Evolutionary conservation across 2,888 invertebrate genomes (phyloP).

Genomic region (Yponomeuta sedellus): DNA sequence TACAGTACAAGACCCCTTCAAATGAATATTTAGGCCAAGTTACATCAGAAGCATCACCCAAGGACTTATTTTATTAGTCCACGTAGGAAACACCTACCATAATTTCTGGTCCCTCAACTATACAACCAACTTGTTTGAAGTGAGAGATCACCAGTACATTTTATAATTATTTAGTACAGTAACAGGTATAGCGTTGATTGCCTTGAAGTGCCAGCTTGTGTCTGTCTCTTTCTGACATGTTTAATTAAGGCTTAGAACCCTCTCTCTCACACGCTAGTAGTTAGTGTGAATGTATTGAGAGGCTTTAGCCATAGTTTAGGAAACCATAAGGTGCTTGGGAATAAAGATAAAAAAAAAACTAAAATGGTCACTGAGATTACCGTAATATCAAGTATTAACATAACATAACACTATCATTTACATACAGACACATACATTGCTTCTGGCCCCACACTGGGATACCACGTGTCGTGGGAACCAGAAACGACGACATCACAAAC

Average conservation of each 20-base stretch:
- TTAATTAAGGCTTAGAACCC: background rate
- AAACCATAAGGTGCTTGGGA: too few species aligned
- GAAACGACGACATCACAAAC: too few species aligned
- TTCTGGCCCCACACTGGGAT: too few species aligned
- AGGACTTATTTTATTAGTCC: slow-evolving; percentile 9
- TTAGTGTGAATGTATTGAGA: background rate
- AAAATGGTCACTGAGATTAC: too few species aligned
- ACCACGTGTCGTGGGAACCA: too few species aligned
- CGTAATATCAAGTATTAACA: too few species aligned
- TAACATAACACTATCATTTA: too few species aligned
- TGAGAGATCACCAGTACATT: background rate
- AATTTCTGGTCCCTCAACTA: background rate
- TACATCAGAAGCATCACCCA: background rate
- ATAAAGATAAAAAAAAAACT: too few species aligned
- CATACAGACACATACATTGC: too few species aligned
- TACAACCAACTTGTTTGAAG: background rate
- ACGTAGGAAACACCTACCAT: slow-evolving; percentile 24
- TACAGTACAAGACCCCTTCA: background rate
- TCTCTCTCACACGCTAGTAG: background rate
- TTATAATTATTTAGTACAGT: background rate
- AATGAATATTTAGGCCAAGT: slow-evolving; percentile 19
- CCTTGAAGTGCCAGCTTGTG: slow-evolving; percentile 56
- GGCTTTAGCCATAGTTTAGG: background rate
- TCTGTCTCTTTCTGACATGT: slow-evolving; percentile 36
- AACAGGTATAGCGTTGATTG: slow-evolving; percentile 57